Evolutionary conservation across 2,113 vertebrate genomes (phyloP).

Genomic region (Rhipidura dahli): DNA sequence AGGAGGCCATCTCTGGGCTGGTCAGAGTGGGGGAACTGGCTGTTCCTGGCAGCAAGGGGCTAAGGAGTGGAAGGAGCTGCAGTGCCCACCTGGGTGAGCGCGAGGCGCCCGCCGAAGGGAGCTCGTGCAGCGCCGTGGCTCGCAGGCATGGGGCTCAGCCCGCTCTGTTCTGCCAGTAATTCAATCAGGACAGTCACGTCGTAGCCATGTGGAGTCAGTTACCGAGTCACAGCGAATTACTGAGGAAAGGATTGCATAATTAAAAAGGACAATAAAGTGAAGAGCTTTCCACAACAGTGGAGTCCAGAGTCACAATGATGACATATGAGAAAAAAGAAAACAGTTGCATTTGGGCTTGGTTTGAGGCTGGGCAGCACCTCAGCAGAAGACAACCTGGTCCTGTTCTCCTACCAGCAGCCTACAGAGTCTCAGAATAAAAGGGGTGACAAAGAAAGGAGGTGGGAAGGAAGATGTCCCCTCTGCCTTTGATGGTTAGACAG

Average conservation of each 20-base stretch:
- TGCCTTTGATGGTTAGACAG: not conserved
- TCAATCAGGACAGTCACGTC: constrained; percentile 63
- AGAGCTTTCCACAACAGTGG: constrained; percentile 55
- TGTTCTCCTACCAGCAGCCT: not conserved
- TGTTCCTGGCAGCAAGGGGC: not conserved
- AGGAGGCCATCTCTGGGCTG: not conserved
- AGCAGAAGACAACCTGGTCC: not conserved
- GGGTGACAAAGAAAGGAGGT: not conserved
- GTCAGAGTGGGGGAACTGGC: fast-evolving
- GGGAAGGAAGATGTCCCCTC: not conserved
- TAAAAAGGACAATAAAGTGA: constrained; percentile 59
- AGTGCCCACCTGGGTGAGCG: not conserved
- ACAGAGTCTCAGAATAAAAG: not conserved
- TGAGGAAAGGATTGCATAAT: constrained; percentile 62
- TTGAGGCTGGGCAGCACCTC: not conserved
- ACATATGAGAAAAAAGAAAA: constrained; percentile 21
- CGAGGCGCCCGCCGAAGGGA: fast-evolving
- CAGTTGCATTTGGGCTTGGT: not conserved
- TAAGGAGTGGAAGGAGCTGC: not conserved
- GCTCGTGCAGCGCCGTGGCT: not conserved
- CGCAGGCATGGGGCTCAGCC: not conserved
- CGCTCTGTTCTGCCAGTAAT: constrained; percentile 37
- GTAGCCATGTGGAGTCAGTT: constrained; percentile 63
- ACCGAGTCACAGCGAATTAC: constrained; percentile 62
- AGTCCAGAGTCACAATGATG: constrained; percentile 38